Evolutionary conservation across 2,888 invertebrate species (phyloP).

Genomic region (Osedax fenrisi): DNA sequence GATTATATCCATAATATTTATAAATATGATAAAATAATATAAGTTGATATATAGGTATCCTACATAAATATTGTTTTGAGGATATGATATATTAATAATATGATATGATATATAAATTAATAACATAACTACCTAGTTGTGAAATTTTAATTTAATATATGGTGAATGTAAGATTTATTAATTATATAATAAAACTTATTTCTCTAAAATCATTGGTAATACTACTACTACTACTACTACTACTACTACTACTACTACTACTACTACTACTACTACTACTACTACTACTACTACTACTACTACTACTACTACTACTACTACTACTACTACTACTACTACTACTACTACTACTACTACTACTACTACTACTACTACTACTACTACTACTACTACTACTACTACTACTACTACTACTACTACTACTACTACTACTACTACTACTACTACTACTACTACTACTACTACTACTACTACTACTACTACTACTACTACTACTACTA

Average conservation of each 20-base stretch:
- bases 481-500: too few species aligned
- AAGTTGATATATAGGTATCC: too few species aligned
- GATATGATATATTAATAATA: too few species aligned
- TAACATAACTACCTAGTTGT: too few species aligned
- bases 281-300: slow-evolving; percentile 25
- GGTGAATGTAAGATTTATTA: too few species aligned
- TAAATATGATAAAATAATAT: too few species aligned
- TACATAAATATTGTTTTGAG: too few species aligned
- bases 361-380: slow-evolving; percentile 26
- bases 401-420: slow-evolving; percentile 18
- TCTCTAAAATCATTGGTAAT: too few species aligned
- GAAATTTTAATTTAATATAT: too few species aligned
- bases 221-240: slow-evolving; percentile 23
- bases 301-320: slow-evolving; percentile 27
- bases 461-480: slow-evolving; percentile 8
- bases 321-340: slow-evolving; percentile 26
- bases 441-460: slow-evolving; percentile 8
- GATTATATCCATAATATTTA: too few species aligned
- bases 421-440: slow-evolving; percentile 12
- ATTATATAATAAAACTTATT: too few species aligned
- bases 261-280: slow-evolving; percentile 18
- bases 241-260: slow-evolving; percentile 24
- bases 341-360: slow-evolving; percentile 26
- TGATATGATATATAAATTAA: too few species aligned
- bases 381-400: slow-evolving; percentile 24